Percentiles rank a stretch among this genome's conserved stretches.
Conservation (phyloP, 2,113 vertebrate genomes). For the Sisor rabdophorus region DNA sequence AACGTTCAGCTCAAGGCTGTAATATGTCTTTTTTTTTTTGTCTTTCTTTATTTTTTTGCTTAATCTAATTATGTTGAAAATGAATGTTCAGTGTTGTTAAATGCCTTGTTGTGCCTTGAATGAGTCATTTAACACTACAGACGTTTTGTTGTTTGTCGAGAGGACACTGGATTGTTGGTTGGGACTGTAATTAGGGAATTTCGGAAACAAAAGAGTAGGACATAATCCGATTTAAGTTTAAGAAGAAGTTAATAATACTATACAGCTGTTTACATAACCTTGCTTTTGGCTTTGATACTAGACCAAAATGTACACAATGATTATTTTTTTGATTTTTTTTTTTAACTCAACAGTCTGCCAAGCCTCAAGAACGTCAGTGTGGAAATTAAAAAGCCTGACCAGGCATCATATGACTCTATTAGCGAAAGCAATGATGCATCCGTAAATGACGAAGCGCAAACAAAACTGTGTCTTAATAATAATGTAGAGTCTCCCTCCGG, state of each 20-base stretch:
- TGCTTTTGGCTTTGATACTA: neutral
- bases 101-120: neutral
- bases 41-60: neutral
- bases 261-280: neutral
- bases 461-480: conserved; percentile 22
- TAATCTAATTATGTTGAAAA: neutral
- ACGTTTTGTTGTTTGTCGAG: conserved; percentile 6
- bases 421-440: conserved; percentile 33
- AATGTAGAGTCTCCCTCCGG: conserved; percentile 29
- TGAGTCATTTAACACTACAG: neutral
- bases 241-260: neutral
- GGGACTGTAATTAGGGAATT: neutral
- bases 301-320: neutral
- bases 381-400: conserved; percentile 43
- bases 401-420: conserved; percentile 16
- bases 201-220: neutral
- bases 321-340: neutral
- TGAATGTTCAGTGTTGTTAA: neutral
- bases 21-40: neutral
- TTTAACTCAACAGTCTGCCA: conserved; percentile 50
- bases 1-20: neutral
- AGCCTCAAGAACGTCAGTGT: conserved; percentile 51
- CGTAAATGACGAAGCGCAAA: neutral
- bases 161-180: neutral
- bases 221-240: neutral